Percentiles rank a stretch among this genome's conserved stretches.
These are phyloP conservation scores for Lucilia cuprina DNA, from an alignment of 1,140 invertebrate species.

Conservation along the genomic window DNA sequence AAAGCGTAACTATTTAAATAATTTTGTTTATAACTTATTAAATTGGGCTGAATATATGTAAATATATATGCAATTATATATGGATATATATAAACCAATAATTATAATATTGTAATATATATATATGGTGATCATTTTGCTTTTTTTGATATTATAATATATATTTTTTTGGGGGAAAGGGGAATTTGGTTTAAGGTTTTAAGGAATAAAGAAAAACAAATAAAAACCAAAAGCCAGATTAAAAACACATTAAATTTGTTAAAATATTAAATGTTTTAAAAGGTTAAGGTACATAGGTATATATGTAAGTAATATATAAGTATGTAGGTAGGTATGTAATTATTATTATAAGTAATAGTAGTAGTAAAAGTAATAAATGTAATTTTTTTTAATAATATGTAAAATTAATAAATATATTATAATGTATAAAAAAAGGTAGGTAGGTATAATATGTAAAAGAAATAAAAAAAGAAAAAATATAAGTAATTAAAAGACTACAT, in stretches of 20 bases:
- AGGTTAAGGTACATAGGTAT: not conserved
- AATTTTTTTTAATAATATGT: not conserved
- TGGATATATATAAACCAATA: not conserved
- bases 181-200: not conserved
- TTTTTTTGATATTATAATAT: not conserved
- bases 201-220: not conserved
- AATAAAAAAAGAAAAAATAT: not conserved
- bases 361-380: not conserved
- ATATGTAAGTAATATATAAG: not conserved
- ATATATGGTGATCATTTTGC: conserved; percentile 1
- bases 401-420: not conserved
- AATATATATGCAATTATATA: not conserved
- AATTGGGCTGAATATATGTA: not conserved
- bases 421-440: not conserved
- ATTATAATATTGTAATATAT: not conserved
- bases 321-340: not conserved
- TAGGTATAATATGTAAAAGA: not conserved
- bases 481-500: not conserved
- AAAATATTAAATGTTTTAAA: not conserved
- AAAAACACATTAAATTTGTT: conserved; percentile 1
- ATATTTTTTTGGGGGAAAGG: not conserved
- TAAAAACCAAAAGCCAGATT: not conserved
- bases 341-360: not conserved
- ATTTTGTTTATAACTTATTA: no score
- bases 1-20: no score